Evolutionary conservation across 1,140 invertebrate species (phyloP).

Genomic region (Liolophura sinensis): DNA sequence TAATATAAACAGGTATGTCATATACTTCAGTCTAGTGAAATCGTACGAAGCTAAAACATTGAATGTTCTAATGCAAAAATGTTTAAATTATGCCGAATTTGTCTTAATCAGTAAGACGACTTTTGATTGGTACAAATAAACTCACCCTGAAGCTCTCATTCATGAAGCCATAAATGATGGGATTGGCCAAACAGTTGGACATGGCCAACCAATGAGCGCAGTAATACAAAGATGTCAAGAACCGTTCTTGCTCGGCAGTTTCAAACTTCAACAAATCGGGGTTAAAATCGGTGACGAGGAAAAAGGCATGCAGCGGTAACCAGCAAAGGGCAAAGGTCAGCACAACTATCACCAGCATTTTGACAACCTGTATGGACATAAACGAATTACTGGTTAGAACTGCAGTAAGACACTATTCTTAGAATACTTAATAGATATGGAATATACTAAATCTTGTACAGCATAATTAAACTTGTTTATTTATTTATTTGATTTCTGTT

Average conservation of each 20-base stretch:
- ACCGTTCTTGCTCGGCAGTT: conserved; percentile 12
- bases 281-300: conserved; percentile 21
- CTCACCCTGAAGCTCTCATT: conserved; percentile 82
- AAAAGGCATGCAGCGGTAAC: conserved; percentile 62
- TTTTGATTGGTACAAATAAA: background rate
- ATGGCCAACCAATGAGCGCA: conserved; percentile 64
- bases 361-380: conserved; percentile 60
- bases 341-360: conserved; percentile 65
- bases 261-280: conserved; percentile 17
- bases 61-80: too few species aligned
- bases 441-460: too few species aligned
- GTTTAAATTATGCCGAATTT: too few species aligned
- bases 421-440: too few species aligned
- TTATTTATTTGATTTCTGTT: too few species aligned
- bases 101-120: too few species aligned
- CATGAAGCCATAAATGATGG: conserved; percentile 86
- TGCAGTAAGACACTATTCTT: too few species aligned
- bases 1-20: too few species aligned
- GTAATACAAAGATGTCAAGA: conserved; percentile 38
- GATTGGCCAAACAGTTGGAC: conserved; percentile 83
- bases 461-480: too few species aligned
- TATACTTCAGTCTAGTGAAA: too few species aligned
- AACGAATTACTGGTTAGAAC: too few species aligned
- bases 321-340: conserved; percentile 64
- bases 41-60: too few species aligned